These are phyloP conservation scores for Thumatha senex DNA, from an alignment of 2,888 invertebrate genomes.

Conservation along the genomic window DNA sequence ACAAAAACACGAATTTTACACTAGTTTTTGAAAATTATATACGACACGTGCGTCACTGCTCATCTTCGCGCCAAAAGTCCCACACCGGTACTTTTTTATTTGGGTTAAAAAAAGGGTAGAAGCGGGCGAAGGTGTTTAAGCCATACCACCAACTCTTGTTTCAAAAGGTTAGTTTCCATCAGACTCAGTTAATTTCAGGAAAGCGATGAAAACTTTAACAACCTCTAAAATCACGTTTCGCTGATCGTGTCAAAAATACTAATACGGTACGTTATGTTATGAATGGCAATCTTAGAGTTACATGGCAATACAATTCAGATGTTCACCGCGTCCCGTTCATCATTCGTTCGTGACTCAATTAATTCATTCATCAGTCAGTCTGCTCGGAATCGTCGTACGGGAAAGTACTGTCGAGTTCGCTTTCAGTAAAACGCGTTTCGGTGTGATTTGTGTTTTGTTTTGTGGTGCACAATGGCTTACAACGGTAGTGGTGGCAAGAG, in stretches of 20 bases:
- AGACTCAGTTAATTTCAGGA: too few relatives aligned
- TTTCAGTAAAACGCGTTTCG: constrained; percentile 67
- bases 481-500: constrained; percentile 86
- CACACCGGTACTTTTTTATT: not conserved
- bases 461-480: constrained; percentile 88
- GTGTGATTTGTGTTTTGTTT: constrained; percentile 83
- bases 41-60: too few relatives aligned
- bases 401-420: constrained; percentile 56
- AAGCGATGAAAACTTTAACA: not conserved
- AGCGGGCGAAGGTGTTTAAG: not conserved
- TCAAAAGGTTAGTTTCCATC: too few relatives aligned
- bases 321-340: constrained; percentile 38
- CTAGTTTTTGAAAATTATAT: too few relatives aligned
- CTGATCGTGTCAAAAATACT: too few relatives aligned
- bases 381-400: constrained; percentile 58
- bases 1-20: too few relatives aligned
- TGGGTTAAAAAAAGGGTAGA: not conserved
- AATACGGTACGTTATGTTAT: constrained; percentile 6
- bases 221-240: too few relatives aligned
- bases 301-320: constrained; percentile 19
- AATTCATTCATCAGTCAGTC: constrained; percentile 66
- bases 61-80: too few relatives aligned
- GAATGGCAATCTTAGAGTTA: not conserved
- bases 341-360: constrained; percentile 36
- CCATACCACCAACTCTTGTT: too few relatives aligned